These are phyloP conservation scores for Chionodraco myersi DNA, from an alignment of 2,113 vertebrate species.

Conservation along the genomic window DNA sequence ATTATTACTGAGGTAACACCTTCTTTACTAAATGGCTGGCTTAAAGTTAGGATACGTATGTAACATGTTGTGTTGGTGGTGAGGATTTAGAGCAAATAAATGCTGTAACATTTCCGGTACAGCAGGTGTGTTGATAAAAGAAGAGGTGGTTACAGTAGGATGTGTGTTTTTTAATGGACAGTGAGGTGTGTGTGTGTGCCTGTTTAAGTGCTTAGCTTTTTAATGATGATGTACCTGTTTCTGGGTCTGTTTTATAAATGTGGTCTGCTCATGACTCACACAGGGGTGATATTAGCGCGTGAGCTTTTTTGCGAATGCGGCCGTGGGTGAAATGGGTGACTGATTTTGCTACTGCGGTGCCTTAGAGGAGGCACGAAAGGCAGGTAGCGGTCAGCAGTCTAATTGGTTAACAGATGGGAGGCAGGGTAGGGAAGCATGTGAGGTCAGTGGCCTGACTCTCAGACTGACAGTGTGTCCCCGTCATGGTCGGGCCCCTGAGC, in stretches of 20 bases:
- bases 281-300: conserved; percentile 38
- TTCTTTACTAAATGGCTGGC: neutral
- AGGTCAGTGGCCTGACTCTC: conserved; percentile 52
- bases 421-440: conserved; percentile 23
- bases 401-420: conserved; percentile 65
- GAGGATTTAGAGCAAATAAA: neutral
- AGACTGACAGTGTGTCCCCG: conserved; percentile 29
- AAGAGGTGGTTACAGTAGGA: neutral
- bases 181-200: neutral
- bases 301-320: conserved; percentile 19
- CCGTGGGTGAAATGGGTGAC: conserved; percentile 55
- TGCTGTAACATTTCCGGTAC: neutral
- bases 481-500: conserved; percentile 25
- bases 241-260: conserved; percentile 59
- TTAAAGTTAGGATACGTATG: neutral
- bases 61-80: neutral
- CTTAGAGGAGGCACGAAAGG: conserved; percentile 35
- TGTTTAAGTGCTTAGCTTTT: conserved; percentile 16
- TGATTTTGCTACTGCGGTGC: conserved; percentile 58
- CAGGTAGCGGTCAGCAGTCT: conserved; percentile 38
- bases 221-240: conserved; percentile 52
- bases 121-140: neutral
- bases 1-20: neutral
- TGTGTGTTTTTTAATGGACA: conserved; percentile 11
- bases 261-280: conserved; percentile 46